These are phyloP conservation scores for Spatulosminthurus flaviceps DNA, from an alignment of 2,888 invertebrate species.

Conservation along the genomic window DNA sequence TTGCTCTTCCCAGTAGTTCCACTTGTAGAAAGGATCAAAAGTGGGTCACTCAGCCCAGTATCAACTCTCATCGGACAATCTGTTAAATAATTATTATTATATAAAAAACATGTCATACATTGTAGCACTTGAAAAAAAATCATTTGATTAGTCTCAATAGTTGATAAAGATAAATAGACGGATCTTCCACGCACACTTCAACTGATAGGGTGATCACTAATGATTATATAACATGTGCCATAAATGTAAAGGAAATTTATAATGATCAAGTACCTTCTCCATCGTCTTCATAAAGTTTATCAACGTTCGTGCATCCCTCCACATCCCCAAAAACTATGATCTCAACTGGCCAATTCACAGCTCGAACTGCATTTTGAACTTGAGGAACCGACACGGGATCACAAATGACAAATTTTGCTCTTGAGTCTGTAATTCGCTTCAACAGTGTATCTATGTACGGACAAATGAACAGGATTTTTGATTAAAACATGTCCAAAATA, in stretches of 20 bases:
- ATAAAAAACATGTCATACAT: neutral
- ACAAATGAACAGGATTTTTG: neutral
- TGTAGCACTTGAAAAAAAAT: too few relatives aligned
- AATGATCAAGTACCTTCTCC: constrained; percentile 51
- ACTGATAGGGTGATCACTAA: too few relatives aligned
- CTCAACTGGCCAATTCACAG: constrained; percentile 57
- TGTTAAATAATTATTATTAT: constrained; percentile 7
- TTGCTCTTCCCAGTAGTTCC: constrained; percentile 61
- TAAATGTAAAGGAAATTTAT: neutral
- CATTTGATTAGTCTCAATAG: neutral
- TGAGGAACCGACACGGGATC: constrained; percentile 53
- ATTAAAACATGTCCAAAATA: constrained; percentile 13
- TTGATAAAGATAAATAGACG: neutral
- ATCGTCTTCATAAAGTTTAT: constrained; percentile 56
- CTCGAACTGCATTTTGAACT: constrained; percentile 53
- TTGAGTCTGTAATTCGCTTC: constrained; percentile 56
- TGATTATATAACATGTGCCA: too few relatives aligned
- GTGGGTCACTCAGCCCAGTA: constrained; percentile 56
- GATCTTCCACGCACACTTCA: neutral
- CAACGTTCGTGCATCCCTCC: constrained; percentile 55
- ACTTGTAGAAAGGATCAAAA: constrained; percentile 59
- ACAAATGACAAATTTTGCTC: constrained; percentile 59
- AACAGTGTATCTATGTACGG: constrained; percentile 53
- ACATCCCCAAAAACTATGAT: constrained; percentile 54
- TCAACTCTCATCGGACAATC: constrained; percentile 53